Evolutionary conservation across 2,113 vertebrate species (phyloP), one percentile per base, ranked within the genome.

Genomic region (Pachycephala philippinensis): DNA sequence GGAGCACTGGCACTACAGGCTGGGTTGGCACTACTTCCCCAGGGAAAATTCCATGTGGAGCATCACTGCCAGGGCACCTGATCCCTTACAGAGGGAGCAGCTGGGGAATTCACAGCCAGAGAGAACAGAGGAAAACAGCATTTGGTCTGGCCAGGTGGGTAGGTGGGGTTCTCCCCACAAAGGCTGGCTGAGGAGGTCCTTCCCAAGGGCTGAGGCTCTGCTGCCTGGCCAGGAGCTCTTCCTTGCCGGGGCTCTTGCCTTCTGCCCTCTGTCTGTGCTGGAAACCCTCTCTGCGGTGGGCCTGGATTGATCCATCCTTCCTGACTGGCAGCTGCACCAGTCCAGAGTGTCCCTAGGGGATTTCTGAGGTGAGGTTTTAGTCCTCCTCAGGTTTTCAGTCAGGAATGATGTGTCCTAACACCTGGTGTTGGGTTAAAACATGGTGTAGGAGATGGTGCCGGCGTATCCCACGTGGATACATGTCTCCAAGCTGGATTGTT

Each of bases 391-490:
- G 23, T 54, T 50, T 85, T 63, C 54, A 30, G 5, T 37, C 35
- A n/a, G 56, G n/a, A 75, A 21, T 9, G 30, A 42, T 0, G 0
- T 6, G 9, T 76, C 68, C 18, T 3, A 15, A 37, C 5, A 0
- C 31, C 47, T 53, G 52, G 23, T 64, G 13, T 33, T 50, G 56
- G 17, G 40, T 47, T 79, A 21, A 79, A 54, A 47, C 10, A 0
- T 0, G 9, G 33, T 8, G 28, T 8, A 8, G 21, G 68, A 81
- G 37, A 11, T 10, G 13, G 40, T 37, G 31, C 19, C 0, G 1
- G 60, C 0, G 0, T 7, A 21, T 60, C 56, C 49, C 16, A 8
- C 4, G 4, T 8, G 49, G 24, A n/a, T 15, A 13, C 9, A 8
- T 22, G 6, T 10, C 68, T 71, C 42, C 74, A 53, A 3, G 68